Conservation (phyloP, 2,888 invertebrate species). For the Andrena chrysosceles region DNA sequence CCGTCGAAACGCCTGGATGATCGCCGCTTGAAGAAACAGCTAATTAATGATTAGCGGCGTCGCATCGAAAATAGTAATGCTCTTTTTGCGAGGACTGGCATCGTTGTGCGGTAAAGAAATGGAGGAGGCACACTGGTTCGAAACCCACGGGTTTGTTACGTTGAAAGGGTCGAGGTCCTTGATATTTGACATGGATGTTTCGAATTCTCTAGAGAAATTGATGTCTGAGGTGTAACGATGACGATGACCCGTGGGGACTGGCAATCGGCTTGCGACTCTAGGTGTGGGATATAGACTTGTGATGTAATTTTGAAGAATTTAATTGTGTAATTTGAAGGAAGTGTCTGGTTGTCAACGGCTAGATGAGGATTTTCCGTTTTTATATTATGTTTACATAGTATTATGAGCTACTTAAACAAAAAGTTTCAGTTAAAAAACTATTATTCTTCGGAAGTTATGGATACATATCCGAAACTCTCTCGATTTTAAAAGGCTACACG, state of each 20-base stretch:
- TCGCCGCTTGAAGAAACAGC: slow-evolving; percentile 59
- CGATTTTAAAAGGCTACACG: too few species aligned
- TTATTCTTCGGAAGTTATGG: too few species aligned
- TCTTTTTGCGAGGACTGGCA: slow-evolving; percentile 34
- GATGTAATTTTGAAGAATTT: neutral
- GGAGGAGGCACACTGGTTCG: slow-evolving; percentile 2
- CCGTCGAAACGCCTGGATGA: slow-evolving; percentile 52
- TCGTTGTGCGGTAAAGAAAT: slow-evolving; percentile 6
- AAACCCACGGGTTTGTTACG: slow-evolving; percentile 10
- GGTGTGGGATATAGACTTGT: neutral
- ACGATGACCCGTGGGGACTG: neutral
- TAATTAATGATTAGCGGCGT: slow-evolving; percentile 70
- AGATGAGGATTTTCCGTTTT: too few species aligned
- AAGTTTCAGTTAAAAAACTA: too few species aligned
- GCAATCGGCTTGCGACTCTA: neutral
- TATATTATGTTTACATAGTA: too few species aligned
- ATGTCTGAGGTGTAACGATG: slow-evolving; percentile 12
- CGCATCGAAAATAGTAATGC: slow-evolving; percentile 58
- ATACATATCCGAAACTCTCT: too few species aligned
- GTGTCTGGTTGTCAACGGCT: too few species aligned
- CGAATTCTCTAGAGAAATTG: neutral
- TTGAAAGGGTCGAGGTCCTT: slow-evolving; percentile 4
- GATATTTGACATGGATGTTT: neutral
- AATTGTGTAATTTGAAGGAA: too few species aligned
- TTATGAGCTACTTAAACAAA: too few species aligned